Base-by-base conservation (phyloP, 2,113 vertebrate species). In the Lampris incognitus region DNA sequence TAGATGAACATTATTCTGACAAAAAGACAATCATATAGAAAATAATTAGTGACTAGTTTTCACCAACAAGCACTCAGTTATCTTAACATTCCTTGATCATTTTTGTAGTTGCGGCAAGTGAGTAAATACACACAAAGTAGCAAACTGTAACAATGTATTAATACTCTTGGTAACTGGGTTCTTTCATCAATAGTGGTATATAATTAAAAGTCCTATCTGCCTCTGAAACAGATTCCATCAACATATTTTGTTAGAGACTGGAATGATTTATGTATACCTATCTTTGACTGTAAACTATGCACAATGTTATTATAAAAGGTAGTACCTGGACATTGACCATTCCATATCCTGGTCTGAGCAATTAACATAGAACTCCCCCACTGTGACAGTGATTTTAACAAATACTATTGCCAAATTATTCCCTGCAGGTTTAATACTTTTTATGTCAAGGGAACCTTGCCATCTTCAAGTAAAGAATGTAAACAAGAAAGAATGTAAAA, bases 281-380 rank as follows among this genome's bases (percentile, higher is more conserved):
- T 6, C 54, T 63, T 78, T 52, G 72, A 66, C 69, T 77, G 84
- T 92, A 91, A 92, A 91, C 85, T 83, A 88, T 69, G 71, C 73
- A 85, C 76, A 79, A 78, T 68, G 83, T 87, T 84, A 81, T 37
- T 65, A 24, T 44, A 72, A 46, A 54, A 69, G 78, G 73, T 69
- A 78, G 86, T 79, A 87, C 81, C 79, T 83, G 52, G 57, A 69
- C 81, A 72, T 80, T 72, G 84, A 87, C 13, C 55, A 60, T 54
- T 77, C 37, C 54, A 72, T 56, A 79, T 63, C 58, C 13, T 73
- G 44, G 49, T 71, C 74, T 73, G 68, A 82, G 48, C 40, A 74
- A 82, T 67, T 76, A 79, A 90, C 72, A 83, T 46, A 83, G 75
- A 82, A 71, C 84, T 64, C 63, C 42, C 36, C 37, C 73, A 68